Percentiles rank a stretch among this genome's conserved stretches.
phyloP scores from a whole-genome alignment of 2,888 invertebrate species.

The Drosophila mercatorum region DNA sequence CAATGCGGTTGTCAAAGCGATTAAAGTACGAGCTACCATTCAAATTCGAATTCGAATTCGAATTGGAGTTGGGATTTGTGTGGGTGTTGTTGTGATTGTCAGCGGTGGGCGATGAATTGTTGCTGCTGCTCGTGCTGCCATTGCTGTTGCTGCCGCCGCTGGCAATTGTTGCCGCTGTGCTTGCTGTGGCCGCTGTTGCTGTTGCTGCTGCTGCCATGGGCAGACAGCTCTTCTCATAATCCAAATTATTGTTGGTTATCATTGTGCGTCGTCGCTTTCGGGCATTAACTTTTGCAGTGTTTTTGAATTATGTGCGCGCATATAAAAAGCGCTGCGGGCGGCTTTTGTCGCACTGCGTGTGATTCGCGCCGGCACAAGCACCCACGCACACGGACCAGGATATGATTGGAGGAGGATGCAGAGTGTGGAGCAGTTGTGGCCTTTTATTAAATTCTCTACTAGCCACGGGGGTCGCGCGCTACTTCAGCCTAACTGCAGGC shows the following conservation, averaged over 20 bases:
- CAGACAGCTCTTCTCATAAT: conserved; percentile 79
- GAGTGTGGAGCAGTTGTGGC: conserved; percentile 28
- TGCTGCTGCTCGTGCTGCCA: conserved; percentile 61
- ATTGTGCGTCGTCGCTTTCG: conserved; percentile 72
- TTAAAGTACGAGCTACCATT: conserved; percentile 77
- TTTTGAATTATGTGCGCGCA: conserved; percentile 76
- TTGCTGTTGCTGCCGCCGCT: conserved; percentile 65
- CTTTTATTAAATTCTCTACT: conserved; percentile 70
- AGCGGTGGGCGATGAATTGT: conserved; percentile 64
- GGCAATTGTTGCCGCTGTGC: conserved; percentile 9
- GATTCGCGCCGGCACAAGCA: conserved; percentile 52
- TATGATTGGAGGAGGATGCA: neutral
- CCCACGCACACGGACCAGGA: conserved; percentile 13
- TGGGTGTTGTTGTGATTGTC: conserved; percentile 71
- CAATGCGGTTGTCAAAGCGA: conserved; percentile 81
- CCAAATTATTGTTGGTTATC: conserved; percentile 84
- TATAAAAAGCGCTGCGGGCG: conserved; percentile 79
- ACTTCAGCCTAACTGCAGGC: conserved; percentile 60
- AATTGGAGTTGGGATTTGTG: conserved; percentile 54
- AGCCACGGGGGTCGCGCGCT: conserved; percentile 75
- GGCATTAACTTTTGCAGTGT: conserved; percentile 79
- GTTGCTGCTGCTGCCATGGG: conserved; percentile 30
- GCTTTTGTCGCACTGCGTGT: conserved; percentile 73
- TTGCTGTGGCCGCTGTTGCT: conserved; percentile 19
- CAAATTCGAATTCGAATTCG: conserved; percentile 54